Evolutionary conservation across 2,888 invertebrate species (phyloP).

Genomic region (Microchrysa polita): DNA sequence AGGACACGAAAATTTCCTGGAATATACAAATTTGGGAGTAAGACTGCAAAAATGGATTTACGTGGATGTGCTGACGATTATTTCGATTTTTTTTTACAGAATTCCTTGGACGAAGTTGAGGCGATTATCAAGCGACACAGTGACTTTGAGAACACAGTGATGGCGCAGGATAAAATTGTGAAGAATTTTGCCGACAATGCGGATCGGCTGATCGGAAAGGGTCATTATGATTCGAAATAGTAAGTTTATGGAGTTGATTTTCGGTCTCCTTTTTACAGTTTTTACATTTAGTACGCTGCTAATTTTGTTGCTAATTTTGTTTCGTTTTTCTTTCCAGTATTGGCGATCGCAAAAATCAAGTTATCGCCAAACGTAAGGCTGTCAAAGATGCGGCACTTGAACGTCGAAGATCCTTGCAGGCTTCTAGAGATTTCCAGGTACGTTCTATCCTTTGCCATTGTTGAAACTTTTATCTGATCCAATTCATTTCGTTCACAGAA

Average conservation of each 20-base stretch:
- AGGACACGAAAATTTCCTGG: conserved; percentile 93
- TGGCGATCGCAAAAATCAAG: conserved; percentile 76
- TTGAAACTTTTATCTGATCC: no score
- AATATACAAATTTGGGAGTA: conserved; percentile 87
- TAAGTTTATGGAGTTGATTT: no score
- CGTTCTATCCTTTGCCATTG: neutral
- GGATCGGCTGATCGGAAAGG: conserved; percentile 77
- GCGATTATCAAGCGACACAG: conserved; percentile 91
- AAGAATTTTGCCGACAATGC: conserved; percentile 85
- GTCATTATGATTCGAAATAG: conserved; percentile 84
- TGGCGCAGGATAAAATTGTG: conserved; percentile 92
- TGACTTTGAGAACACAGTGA: conserved; percentile 90
- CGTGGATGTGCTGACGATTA: neutral
- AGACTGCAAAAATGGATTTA: conserved; percentile 56
- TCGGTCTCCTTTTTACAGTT: no score
- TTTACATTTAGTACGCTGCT: no score
- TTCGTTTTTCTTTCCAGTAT: conserved; percentile 66
- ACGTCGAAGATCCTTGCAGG: conserved; percentile 78
- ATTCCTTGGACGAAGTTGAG: conserved; percentile 90
- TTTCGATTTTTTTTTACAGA: conserved; percentile 64
- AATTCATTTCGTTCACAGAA: conserved; percentile 62
- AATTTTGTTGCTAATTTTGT: no score
- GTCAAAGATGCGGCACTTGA: conserved; percentile 80
- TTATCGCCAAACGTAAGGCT: conserved; percentile 76
- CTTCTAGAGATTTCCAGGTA: conserved; percentile 84